phyloP scores from a whole-genome alignment of 2,113 vertebrate species.

The Rhinopomastus cyanomelas region DNA sequence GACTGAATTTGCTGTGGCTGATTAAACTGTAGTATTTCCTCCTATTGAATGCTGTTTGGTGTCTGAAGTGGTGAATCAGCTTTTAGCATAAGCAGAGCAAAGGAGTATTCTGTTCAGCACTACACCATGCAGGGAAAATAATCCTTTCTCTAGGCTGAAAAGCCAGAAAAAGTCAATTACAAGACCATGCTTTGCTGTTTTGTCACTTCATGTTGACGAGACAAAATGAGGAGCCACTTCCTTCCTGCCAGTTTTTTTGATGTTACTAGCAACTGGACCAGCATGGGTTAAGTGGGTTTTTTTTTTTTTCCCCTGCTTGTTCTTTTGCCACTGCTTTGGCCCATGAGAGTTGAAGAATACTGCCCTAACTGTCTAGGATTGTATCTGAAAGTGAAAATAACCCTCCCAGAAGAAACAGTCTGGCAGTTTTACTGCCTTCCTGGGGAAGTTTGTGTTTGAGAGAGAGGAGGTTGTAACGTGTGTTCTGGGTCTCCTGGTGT shows the following conservation, averaged over 20 bases:
- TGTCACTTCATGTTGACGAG: neutral
- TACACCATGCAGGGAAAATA: neutral
- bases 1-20: neutral
- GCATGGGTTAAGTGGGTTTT: neutral
- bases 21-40: neutral
- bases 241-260: neutral
- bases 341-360: neutral
- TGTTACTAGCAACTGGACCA: neutral
- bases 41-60: neutral
- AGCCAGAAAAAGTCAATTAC: neutral
- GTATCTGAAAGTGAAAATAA: neutral
- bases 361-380: neutral
- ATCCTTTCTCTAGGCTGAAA: neutral
- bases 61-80: conserved; percentile 8
- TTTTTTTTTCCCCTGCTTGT: neutral
- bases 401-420: neutral
- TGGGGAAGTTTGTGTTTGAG: neutral
- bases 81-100: neutral
- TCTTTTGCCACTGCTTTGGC: neutral
- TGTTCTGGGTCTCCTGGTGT: neutral
- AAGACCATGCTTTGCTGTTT: neutral
- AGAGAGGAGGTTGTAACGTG: neutral
- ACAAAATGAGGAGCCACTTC: neutral
- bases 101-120: neutral
- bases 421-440: neutral